Evolutionary conservation across 2,113 vertebrate species (phyloP).

Genomic region (Scomber scombrus): DNA sequence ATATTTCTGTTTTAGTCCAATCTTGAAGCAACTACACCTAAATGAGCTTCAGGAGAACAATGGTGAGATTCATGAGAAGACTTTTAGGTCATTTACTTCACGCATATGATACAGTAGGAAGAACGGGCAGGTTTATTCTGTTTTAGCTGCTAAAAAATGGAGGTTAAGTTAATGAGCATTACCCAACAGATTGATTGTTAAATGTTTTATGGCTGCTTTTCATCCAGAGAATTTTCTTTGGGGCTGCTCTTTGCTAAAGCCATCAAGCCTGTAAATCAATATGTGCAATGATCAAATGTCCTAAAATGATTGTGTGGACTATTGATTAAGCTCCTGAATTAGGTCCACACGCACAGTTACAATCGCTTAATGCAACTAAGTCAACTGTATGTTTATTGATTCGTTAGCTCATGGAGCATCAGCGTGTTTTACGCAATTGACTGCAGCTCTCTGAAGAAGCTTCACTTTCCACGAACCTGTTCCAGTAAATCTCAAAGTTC

Average conservation of each 20-base stretch:
- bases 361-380: background rate
- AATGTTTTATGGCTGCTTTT: constrained; percentile 19
- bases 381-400: constrained; percentile 1
- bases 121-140: constrained; percentile 10
- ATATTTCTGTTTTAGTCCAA: constrained; percentile 6
- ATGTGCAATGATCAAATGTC: constrained; percentile 30
- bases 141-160: background rate
- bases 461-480: constrained; percentile 22
- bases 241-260: constrained; percentile 1
- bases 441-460: background rate
- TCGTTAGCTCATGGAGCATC: background rate
- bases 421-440: background rate
- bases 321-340: constrained; percentile 7
- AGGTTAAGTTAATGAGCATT: constrained; percentile 7
- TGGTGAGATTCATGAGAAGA: constrained; percentile 28
- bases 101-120: background rate
- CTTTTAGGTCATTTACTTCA: constrained; percentile 10
- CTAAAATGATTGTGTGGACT: background rate
- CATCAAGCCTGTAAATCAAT: constrained; percentile 36
- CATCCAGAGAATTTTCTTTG: background rate
- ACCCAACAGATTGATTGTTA: background rate
- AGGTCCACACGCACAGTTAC: no score
- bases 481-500: constrained; percentile 8
- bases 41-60: constrained; percentile 35
- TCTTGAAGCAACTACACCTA: background rate